phyloP scores from a whole-genome alignment of 2,797 vertebrate species.

The Halcyon smyrnensis region DNA sequence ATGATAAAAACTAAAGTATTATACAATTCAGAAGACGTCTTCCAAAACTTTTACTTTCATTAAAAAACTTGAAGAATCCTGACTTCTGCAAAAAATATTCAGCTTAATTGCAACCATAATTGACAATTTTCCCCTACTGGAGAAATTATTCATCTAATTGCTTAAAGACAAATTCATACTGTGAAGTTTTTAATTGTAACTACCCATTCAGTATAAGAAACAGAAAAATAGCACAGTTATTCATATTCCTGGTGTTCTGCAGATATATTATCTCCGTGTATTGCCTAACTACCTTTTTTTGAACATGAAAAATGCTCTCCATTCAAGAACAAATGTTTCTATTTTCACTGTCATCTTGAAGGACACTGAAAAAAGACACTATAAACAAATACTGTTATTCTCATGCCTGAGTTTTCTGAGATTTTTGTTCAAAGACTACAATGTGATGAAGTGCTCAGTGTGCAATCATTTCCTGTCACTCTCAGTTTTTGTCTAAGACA shows the following conservation, averaged over 20 bases:
- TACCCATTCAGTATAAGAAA: neutral
- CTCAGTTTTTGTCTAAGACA: neutral
- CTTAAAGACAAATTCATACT: neutral
- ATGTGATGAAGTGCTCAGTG: neutral
- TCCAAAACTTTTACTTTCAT: neutral
- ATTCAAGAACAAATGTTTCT: neutral
- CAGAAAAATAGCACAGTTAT: neutral
- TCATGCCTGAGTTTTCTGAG: neutral
- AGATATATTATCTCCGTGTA: neutral
- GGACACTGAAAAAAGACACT: neutral
- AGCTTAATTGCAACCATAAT: neutral
- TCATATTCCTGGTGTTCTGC: neutral
- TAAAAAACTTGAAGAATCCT: neutral
- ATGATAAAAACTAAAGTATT: neutral
- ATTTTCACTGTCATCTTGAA: neutral
- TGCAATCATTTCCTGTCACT: neutral
- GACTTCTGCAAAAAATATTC: neutral
- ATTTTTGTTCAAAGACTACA: neutral
- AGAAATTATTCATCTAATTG: neutral
- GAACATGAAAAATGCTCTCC: neutral
- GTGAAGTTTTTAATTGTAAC: neutral
- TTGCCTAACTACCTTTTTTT: neutral
- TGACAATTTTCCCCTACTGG: neutral
- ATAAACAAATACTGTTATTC: neutral
- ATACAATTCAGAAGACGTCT: neutral